These are phyloP conservation scores for Buceros bicornis DNA, from an alignment of 2,797 vertebrate genomes.

Conservation along the genomic window DNA sequence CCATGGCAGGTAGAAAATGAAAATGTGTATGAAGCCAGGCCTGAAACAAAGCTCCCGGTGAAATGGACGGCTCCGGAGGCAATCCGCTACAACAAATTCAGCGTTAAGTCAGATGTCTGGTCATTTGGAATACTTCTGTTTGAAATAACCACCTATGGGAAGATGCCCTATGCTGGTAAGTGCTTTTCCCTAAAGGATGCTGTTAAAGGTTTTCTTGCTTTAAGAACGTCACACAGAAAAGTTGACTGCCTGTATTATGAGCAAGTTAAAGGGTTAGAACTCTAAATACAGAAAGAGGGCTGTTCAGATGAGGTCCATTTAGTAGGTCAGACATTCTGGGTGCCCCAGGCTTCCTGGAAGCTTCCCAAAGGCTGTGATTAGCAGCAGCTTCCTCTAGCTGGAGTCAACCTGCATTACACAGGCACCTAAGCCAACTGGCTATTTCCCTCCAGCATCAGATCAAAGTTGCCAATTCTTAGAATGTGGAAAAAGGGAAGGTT, in stretches of 20 bases:
- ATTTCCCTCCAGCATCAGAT: background rate
- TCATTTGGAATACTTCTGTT: conserved; percentile 94
- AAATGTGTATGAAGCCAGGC: conserved; percentile 87
- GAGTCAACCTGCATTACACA: background rate
- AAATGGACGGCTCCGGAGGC: conserved; percentile 97
- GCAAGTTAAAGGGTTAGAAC: background rate
- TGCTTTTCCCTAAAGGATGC: conserved; percentile 18
- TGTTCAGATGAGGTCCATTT: background rate
- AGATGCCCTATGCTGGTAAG: conserved; percentile 92
- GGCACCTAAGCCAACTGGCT: background rate
- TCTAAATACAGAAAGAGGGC: background rate
- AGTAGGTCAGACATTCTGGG: background rate
- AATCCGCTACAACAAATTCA: conserved; percentile 87
- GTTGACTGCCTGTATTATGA: background rate
- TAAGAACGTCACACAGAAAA: background rate
- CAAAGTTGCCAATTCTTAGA: background rate
- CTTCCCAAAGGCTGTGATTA: background rate
- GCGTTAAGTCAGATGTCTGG: conserved; percentile 95
- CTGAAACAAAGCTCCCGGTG: conserved; percentile 90
- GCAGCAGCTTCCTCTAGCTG: background rate
- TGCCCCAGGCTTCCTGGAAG: background rate
- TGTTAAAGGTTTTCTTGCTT: background rate
- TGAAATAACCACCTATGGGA: conserved; percentile 95
- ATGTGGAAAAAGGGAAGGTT: background rate
- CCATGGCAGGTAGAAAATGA: conserved; percentile 82